Evolutionary conservation across 2,113 vertebrate genomes (phyloP).

Genomic region (Labeo catla): DNA sequence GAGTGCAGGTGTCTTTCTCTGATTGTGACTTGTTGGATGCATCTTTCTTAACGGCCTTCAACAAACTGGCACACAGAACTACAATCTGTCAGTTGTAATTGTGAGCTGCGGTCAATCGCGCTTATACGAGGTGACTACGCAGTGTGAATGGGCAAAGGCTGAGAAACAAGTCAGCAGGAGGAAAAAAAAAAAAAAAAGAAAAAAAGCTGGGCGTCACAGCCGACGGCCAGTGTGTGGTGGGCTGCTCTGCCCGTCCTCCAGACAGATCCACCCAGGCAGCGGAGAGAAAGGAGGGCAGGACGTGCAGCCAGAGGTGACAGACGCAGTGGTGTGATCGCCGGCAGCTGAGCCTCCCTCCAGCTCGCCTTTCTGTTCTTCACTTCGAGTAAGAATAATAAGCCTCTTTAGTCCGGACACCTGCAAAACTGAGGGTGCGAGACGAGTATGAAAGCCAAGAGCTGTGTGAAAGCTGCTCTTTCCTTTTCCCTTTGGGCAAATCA

Average conservation of each 20-base stretch:
- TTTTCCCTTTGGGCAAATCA: slow-evolving; percentile 22
- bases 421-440: slow-evolving; percentile 47
- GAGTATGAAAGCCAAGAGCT: slow-evolving; percentile 40
- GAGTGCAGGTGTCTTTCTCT: slow-evolving; percentile 16
- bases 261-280: slow-evolving; percentile 18
- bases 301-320: slow-evolving; percentile 44
- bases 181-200: not conserved
- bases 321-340: slow-evolving; percentile 3
- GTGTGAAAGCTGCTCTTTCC: slow-evolving; percentile 16
- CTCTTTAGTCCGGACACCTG: slow-evolving; percentile 54
- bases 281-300: not conserved
- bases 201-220: not conserved
- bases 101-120: slow-evolving; percentile 1
- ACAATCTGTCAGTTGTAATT: slow-evolving; percentile 11
- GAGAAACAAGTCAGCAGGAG: not conserved
- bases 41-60: not conserved
- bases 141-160: not conserved
- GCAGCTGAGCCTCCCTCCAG: slow-evolving; percentile 47
- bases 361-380: slow-evolving; percentile 37
- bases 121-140: not conserved
- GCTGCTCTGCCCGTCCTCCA: not conserved
- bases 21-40: slow-evolving; percentile 7
- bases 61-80: slow-evolving; percentile 12
- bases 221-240: not conserved
- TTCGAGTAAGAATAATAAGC: slow-evolving; percentile 44